Base-by-base conservation (phyloP, 1,140 invertebrate genomes). In the Brachionus rotundiformis region DNA sequence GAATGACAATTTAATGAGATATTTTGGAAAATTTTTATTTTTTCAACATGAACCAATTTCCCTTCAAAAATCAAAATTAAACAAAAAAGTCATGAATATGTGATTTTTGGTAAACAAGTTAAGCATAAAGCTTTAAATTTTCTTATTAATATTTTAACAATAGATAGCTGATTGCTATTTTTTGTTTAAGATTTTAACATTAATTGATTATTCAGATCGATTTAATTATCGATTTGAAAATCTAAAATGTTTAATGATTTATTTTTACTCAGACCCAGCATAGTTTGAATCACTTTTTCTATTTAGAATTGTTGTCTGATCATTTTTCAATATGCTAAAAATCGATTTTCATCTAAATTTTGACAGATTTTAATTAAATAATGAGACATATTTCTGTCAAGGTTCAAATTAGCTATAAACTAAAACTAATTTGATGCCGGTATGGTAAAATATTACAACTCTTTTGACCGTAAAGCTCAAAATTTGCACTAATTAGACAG, bases 1-100 rank as follows among this genome's bases (percentile, higher is more conserved):
- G 47, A 54, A 54, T 54, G 47, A 54, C 47, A 54, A 54, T 54
- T 54, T 54, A 54, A 54, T 54, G 47, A 54, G 47, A 54, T 54
- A 19, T 54, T 7, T 16, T 19, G 7, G 23, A 23, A 54, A 16
- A 7, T 8, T 23, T 41, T 41, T 41, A 19, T n/a, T 54, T 54
- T 54, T 19, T 54, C 47, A 54, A 54, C 47, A 54, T 16, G 47
- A 54, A 54, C 47, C 16, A 54, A 25, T 54, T 54, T 54, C 16
- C 47, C 23, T 3, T 7, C 16, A 54, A 19, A 19, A 54, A 19
- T 19, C 47, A 54, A 8, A 16, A 8, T 54, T 19, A 54, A 11
- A 10, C 13, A 39, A 39, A 39, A n/a, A n/a, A 54, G 47, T 54
- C 47, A 54, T 54, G 47, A 54, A 54, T 54, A 54, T 54, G 47